Base-by-base conservation (phyloP, 1,140 invertebrate genomes). In the Philaenus spumarius region DNA sequence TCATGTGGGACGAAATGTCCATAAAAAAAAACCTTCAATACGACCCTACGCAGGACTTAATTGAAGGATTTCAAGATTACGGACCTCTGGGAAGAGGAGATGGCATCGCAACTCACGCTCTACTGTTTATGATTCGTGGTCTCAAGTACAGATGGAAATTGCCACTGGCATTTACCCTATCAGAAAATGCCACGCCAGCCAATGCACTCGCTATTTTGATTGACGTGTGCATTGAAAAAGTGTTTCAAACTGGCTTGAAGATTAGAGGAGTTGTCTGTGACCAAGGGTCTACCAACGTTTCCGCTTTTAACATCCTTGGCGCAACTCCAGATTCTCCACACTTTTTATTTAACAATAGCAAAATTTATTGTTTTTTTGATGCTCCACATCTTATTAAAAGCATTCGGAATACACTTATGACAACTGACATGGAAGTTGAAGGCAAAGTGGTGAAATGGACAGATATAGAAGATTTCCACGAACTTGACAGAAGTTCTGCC, bases 101-200 rank as follows among this genome's bases (percentile, higher is more conserved):
- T 40, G 26, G 20, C 9, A 19, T 45, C 17, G 52, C 52, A 3
- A 40, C 52, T 17, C 52, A 54, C 17, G 52, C 52, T n/a, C 20
- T 54, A 43, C 22, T 54, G 19, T 56, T 56, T 53, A 56, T 56
- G 55, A 24, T 56, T 6, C 42, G 55, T 47, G 55, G 55, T 2
- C 20, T 56, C n/a, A 56, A 23, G 17, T 30, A 52, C 22, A 22
- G 14, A 20, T 56, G 45, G 45, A 56, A 56, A 52, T 19, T 23
- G 20, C 55, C 40, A 50, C 14, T 56, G n/a, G 46, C 55, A 20
- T 56, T 37, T 37, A 37, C n/a, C 7, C 35, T 37, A n/a, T 37
- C 7, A 9, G 35, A 37, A n/a, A 37, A 37, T n/a, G 35, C 35
- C 7, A 37, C 35, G 7, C 35, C 35, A 37, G 35, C 35, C 7